These are phyloP conservation scores for Arothron firmamentum DNA, from an alignment of 2,113 vertebrate species.

Conservation along the genomic window DNA sequence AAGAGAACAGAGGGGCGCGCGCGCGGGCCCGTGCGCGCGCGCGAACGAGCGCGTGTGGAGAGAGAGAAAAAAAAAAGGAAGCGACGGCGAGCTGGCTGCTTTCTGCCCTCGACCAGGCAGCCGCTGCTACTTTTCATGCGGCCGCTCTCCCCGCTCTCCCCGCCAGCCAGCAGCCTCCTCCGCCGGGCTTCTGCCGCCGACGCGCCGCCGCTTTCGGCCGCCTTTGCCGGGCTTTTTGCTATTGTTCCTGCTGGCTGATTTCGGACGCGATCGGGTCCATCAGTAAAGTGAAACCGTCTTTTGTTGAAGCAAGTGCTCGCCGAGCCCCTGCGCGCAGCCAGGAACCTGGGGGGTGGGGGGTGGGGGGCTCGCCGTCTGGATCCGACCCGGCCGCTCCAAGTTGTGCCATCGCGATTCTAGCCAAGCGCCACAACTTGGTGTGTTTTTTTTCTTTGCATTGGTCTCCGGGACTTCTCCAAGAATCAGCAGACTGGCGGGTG, in stretches of 20 bases:
- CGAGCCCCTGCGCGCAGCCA: slow-evolving; percentile 49
- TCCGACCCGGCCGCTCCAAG: too few species aligned
- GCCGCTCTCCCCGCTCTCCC: slow-evolving; percentile 51
- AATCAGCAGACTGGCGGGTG: slow-evolving; percentile 81
- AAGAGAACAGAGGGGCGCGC: slow-evolving; percentile 31
- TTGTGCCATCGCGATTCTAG: too few species aligned
- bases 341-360: background rate
- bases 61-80: slow-evolving; percentile 67
- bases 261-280: slow-evolving; percentile 53
- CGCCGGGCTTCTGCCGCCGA: background rate
- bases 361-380: too few species aligned
- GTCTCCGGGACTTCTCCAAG: slow-evolving; percentile 65
- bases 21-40: slow-evolving; percentile 30
- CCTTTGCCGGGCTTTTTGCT: slow-evolving; percentile 2
- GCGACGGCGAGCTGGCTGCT: slow-evolving; percentile 73
- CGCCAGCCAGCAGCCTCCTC: slow-evolving; percentile 46
- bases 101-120: slow-evolving; percentile 65
- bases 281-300: slow-evolving; percentile 79
- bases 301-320: slow-evolving; percentile 82
- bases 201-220: too few species aligned
- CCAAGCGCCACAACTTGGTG: background rate
- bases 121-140: slow-evolving; percentile 63
- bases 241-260: slow-evolving; percentile 35
- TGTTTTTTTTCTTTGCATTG: slow-evolving; percentile 63
- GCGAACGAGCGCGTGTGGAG: slow-evolving; percentile 14